Conservation (phyloP, 2,797 vertebrate species). For the Tauraco hartlaubi region DNA sequence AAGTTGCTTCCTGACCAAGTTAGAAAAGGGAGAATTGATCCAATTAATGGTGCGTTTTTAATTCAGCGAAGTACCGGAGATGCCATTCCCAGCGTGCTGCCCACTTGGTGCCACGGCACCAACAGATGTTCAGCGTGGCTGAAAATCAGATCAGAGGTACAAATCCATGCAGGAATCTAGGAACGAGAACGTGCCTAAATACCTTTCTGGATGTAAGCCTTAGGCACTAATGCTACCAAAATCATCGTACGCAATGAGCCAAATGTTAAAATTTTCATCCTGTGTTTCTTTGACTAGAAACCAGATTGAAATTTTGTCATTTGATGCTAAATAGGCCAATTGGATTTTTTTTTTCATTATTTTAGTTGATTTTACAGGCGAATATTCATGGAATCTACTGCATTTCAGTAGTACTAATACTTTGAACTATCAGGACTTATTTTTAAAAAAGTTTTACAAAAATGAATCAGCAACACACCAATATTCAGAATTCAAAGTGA, state of each 20-base stretch:
- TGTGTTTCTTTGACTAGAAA: background rate
- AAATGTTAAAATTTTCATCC: background rate
- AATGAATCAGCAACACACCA: background rate
- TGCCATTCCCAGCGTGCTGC: background rate
- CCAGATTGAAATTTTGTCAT: background rate
- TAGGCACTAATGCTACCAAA: background rate
- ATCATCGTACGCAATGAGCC: fast-evolving
- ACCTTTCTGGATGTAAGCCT: background rate
- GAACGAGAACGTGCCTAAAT: background rate
- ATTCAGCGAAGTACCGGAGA: background rate
- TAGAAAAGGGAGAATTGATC: background rate
- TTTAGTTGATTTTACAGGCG: background rate
- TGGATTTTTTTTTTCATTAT: background rate
- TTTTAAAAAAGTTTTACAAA: background rate
- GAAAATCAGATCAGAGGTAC: background rate
- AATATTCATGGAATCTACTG: background rate
- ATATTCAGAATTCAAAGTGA: background rate
- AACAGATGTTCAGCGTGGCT: background rate
- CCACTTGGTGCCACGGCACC: background rate
- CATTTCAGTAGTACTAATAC: background rate
- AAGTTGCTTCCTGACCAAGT: background rate
- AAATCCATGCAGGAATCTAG: background rate
- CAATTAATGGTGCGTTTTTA: background rate
- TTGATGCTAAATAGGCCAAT: background rate
- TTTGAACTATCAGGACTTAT: background rate